Evolutionary conservation across 2,113 vertebrate species (phyloP).

Genomic region (Dasyurus viverrinus): DNA sequence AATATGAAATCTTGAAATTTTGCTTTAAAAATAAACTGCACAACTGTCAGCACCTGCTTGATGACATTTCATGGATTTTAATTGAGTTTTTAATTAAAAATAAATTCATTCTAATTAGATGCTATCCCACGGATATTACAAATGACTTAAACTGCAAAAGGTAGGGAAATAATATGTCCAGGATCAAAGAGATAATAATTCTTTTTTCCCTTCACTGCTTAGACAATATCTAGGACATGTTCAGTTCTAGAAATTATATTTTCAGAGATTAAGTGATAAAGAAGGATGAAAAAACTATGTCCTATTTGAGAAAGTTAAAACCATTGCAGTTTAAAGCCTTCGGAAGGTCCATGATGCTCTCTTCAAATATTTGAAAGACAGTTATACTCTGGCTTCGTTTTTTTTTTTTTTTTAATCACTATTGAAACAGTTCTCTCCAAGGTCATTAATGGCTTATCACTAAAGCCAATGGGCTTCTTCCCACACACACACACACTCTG

Average conservation of each 20-base stretch:
- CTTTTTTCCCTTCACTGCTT: background rate
- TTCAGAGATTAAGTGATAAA: background rate
- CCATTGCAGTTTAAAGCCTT: background rate
- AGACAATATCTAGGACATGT: background rate
- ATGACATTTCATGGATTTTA: background rate
- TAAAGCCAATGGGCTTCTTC: background rate
- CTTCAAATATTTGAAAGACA: background rate
- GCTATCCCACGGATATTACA: background rate
- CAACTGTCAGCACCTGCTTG: background rate
- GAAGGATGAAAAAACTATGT: background rate
- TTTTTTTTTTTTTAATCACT: background rate
- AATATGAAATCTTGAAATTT: background rate
- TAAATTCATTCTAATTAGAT: background rate
- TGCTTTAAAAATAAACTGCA: background rate
- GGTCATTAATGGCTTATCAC: background rate
- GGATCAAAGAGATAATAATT: background rate
- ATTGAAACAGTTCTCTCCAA: background rate
- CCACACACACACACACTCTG: fast-evolving
- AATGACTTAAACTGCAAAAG: background rate
- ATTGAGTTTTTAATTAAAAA: background rate
- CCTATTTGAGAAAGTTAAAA: background rate
- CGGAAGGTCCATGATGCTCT: background rate
- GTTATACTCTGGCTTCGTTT: background rate
- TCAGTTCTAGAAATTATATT: background rate
- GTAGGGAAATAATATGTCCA: background rate